Conservation (phyloP, 2,888 invertebrate genomes). For the Gerosis bhagava region DNA sequence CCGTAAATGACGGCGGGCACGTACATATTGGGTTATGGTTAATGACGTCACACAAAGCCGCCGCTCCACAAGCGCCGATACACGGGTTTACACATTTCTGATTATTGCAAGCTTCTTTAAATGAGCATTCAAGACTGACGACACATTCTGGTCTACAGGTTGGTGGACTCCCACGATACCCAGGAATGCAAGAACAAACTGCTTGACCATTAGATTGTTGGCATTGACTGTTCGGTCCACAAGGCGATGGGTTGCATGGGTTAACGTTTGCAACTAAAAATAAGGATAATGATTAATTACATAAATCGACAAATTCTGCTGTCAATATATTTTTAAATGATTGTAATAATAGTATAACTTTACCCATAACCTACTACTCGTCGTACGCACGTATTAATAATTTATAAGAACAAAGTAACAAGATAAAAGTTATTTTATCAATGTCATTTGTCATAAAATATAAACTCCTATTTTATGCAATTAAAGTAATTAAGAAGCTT, state of each 20-base stretch:
- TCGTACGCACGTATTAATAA: too few species aligned
- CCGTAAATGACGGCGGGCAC: constrained; percentile 87
- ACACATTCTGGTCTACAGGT: constrained; percentile 91
- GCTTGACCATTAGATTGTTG: constrained; percentile 86
- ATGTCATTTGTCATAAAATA: too few species aligned
- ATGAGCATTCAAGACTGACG: constrained; percentile 87
- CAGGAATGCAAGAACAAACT: constrained; percentile 88
- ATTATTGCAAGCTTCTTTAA: constrained; percentile 87
- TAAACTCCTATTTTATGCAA: too few species aligned
- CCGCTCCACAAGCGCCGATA: constrained; percentile 89
- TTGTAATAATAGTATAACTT: too few species aligned
- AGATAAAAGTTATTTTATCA: too few species aligned
- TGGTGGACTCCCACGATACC: constrained; percentile 88
- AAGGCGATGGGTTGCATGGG: constrained; percentile 90
- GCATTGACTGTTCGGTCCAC: constrained; percentile 90
- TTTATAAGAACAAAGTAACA: too few species aligned
- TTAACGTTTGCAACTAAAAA: constrained; percentile 64
- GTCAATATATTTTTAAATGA: too few species aligned
- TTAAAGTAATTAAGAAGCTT: too few species aligned
- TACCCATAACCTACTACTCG: too few species aligned
- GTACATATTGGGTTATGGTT: constrained; percentile 91
- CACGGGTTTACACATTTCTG: constrained; percentile 91
- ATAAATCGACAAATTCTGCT: too few species aligned
- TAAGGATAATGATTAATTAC: too few species aligned
- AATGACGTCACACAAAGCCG: constrained; percentile 87